These are phyloP conservation scores for Oenanthe melanoleuca DNA, from an alignment of 2,113 vertebrate species.

Conservation along the genomic window DNA sequence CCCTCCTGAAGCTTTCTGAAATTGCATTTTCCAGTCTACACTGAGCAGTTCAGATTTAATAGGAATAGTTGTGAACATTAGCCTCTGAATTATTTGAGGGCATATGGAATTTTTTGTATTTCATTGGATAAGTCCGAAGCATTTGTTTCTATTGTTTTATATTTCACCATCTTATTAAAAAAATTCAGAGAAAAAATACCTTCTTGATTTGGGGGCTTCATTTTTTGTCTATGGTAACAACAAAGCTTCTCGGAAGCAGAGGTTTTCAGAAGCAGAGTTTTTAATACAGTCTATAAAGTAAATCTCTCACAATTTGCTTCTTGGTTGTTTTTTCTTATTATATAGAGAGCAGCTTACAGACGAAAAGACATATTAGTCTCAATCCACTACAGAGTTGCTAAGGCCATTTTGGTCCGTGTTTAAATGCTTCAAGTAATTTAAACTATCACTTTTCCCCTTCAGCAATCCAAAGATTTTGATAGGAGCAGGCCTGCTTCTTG, in stretches of 20 bases:
- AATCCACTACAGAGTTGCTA: background rate
- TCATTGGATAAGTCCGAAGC: background rate
- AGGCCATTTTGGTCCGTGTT: background rate
- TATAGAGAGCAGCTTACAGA: background rate
- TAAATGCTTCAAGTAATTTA: background rate
- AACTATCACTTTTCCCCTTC: background rate
- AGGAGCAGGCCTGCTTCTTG: background rate
- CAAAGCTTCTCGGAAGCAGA: background rate
- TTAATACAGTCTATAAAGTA: background rate
- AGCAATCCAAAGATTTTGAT: background rate
- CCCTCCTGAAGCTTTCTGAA: constrained; percentile 64
- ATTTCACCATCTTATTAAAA: background rate
- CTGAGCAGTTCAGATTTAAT: constrained; percentile 28
- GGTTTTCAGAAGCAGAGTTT: background rate
- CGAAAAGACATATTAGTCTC: background rate
- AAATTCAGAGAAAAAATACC: background rate
- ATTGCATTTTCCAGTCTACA: constrained; percentile 49
- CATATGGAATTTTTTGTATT: background rate
- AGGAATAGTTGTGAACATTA: background rate
- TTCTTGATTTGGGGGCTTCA: background rate
- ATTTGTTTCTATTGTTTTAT: constrained; percentile 29
- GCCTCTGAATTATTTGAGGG: background rate
- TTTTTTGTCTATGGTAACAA: background rate
- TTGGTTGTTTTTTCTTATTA: background rate
- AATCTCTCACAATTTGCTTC: background rate